A percentile compares a stretch with the other conserved stretches of the same genome.
Conservation (phyloP, 2,113 vertebrate genomes). For the Vireo altiloquus region DNA sequence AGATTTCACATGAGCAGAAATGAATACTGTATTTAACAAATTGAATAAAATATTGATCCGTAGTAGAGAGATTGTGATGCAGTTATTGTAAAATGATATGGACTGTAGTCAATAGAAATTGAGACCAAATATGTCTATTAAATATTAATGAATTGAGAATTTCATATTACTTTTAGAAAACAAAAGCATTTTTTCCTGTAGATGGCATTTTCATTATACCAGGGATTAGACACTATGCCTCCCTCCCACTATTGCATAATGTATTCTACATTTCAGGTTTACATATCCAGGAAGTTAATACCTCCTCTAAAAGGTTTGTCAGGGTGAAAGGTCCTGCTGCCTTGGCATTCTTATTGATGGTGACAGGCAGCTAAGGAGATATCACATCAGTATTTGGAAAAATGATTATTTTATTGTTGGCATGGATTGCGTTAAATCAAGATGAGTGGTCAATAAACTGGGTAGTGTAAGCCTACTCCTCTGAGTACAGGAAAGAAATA, state of each 20-base stretch:
- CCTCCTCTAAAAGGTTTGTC: background rate
- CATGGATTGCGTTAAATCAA: background rate
- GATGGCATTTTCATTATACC: background rate
- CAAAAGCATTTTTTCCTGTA: background rate
- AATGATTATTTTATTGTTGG: background rate
- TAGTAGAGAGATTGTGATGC: background rate
- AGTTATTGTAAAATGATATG: background rate
- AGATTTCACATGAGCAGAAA: background rate
- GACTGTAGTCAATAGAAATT: background rate
- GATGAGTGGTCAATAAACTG: background rate
- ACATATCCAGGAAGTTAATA: background rate
- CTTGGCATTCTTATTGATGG: background rate
- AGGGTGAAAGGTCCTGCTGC: background rate
- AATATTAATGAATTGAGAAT: background rate
- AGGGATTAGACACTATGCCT: background rate
- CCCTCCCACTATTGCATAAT: background rate
- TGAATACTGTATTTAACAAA: background rate
- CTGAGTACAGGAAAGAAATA: background rate
- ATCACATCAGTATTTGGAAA: background rate
- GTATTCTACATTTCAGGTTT: background rate
- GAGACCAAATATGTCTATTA: background rate
- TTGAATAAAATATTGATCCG: background rate
- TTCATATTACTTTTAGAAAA: background rate
- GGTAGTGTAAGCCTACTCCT: background rate
- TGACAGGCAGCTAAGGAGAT: background rate